Evolutionary conservation across 1,140 invertebrate species (phyloP), one percentile per base, ranked within the genome.

Genomic region (Leptinotarsa texana): DNA sequence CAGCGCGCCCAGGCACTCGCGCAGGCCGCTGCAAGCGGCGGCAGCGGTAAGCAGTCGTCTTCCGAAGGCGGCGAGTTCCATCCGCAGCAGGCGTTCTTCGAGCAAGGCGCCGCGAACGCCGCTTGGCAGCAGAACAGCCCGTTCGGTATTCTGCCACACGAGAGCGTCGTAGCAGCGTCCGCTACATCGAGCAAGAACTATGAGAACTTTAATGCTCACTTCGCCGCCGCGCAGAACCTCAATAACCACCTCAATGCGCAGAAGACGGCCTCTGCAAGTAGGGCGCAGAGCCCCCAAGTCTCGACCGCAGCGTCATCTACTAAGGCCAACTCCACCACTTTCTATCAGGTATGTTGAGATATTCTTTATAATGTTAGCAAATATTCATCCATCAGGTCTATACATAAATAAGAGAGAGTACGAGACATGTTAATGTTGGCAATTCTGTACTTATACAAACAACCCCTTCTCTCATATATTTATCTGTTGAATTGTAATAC

Each of bases 71-170:
- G 86, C 85, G 51, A 90, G 89, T 85, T 87, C 87, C 79, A 87
- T 87, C 78, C 86, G 81, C 85, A 87, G 75, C 74, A 83, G 4
- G 88, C 88, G 83, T 86, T 87, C 70, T 92, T 92, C 84, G 92
- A 92, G 83, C 91, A 93, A 79, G 90, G 90, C 77, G 84, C 87
- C 69, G 80, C 90, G 63, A 80, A 89, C 62, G 83, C 88, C 65
- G 86, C 88, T 65, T 92, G 91, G 91, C 91, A 92, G 81, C 90
- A 88, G 76, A 93, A 89, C 82, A 92, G 91, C 80, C 92, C 92
- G 0, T 93, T 93, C 85, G 92, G 92, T 62, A 92, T 93, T 79
- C 85, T 93, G 79, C 92, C 92, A 15, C 92, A 93, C 83, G 92
- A 93, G 86, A 93, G 90, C 85, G 89, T 92, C 76, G 91, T 92